phyloP scores from a whole-genome alignment of 2,888 invertebrate genomes.

The Agrochola lychnidis region DNA sequence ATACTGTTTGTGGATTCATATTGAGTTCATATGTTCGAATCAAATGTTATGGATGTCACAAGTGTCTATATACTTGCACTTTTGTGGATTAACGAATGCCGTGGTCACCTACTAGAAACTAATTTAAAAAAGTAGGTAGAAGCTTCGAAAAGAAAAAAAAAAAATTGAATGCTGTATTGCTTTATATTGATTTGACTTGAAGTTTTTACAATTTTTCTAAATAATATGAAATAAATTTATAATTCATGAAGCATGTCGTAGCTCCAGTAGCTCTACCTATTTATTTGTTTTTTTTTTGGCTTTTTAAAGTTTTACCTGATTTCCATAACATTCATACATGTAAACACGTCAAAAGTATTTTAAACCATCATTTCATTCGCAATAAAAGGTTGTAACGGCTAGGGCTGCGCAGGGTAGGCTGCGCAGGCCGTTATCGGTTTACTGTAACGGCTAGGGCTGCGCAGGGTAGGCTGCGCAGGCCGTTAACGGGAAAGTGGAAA shows the following conservation, averaged over 20 bases:
- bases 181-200: not conserved
- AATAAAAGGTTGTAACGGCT: not conserved
- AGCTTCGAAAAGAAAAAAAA: not conserved
- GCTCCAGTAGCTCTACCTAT: too few species aligned
- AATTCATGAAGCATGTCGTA: not conserved
- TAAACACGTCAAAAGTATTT: slow-evolving; percentile 11
- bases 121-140: not conserved
- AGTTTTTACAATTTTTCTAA: not conserved
- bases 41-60: not conserved
- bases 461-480: too few species aligned
- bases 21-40: not conserved
- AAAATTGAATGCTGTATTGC: not conserved
- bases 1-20: slow-evolving; percentile 28
- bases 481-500: too few species aligned
- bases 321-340: not conserved
- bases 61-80: not conserved
- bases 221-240: not conserved
- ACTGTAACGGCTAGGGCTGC: too few species aligned
- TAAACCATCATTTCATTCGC: not conserved
- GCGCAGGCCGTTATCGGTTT: too few species aligned
- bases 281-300: too few species aligned
- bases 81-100: not conserved
- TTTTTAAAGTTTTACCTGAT: not conserved
- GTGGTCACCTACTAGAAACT: not conserved
- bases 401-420: too few species aligned